A percentile compares a stretch with the other conserved stretches of the same genome.
phyloP scores from a whole-genome alignment of 37 sponge, comb jelly and placozoan species.

The Mnemiopsis leidyi region DNA sequence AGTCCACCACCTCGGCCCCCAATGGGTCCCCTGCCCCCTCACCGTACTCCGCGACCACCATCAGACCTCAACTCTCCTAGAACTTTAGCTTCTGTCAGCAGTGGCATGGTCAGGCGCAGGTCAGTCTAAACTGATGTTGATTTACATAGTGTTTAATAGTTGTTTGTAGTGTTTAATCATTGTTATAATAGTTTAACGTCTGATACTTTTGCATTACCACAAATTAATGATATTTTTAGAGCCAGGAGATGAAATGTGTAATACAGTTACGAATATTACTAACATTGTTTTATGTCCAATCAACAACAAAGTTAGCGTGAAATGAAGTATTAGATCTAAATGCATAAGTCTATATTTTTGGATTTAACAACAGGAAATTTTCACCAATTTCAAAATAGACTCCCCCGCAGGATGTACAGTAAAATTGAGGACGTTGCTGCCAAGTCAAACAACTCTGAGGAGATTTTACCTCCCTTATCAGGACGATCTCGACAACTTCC shows the following conservation, averaged over 20 bases:
- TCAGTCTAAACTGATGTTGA: background rate
- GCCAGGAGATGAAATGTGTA: background rate
- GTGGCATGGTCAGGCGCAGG: slow-evolving; percentile 25
- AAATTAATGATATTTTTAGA: background rate
- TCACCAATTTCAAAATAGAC: too few species aligned
- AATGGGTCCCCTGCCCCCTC: slow-evolving; percentile 44
- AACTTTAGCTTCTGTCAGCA: background rate
- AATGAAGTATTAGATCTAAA: too few species aligned
- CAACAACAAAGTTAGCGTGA: too few species aligned
- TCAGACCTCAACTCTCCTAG: slow-evolving; percentile 22
- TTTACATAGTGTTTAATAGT: background rate
- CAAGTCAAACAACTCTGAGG: background rate
- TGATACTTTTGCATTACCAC: too few species aligned
- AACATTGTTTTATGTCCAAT: too few species aligned
- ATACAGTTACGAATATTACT: too few species aligned
- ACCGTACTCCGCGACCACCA: slow-evolving; percentile 20
- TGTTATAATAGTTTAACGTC: too few species aligned
- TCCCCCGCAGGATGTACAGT: slow-evolving; percentile 40
- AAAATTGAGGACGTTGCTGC: slow-evolving; percentile 8
- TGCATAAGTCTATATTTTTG: too few species aligned
- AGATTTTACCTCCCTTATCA: background rate
- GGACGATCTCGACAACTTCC: slow-evolving; percentile 25
- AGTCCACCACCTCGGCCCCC: slow-evolving; percentile 45
- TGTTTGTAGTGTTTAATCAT: too few species aligned
- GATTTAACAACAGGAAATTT: too few species aligned